Conservation (phyloP, 2,797 vertebrate species). For the Sciurus carolinensis region DNA sequence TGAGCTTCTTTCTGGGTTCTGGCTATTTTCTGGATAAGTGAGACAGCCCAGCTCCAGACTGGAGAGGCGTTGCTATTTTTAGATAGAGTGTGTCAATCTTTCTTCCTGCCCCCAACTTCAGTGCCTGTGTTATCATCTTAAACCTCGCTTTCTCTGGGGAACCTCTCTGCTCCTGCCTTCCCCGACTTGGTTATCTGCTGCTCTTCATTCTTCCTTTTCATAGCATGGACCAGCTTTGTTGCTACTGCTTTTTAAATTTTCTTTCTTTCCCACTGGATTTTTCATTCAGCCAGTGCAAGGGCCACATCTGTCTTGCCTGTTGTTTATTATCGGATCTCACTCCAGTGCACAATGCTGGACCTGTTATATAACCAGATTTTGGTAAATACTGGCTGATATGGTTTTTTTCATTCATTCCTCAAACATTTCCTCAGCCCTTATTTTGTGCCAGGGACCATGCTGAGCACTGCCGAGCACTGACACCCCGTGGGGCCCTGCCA, state of each 20-base stretch:
- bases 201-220: neutral
- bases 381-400: neutral
- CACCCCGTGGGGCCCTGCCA: accelerated
- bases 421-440: slow-evolving; percentile 10
- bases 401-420: slow-evolving; percentile 24
- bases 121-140: neutral
- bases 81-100: neutral
- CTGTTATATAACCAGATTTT: slow-evolving; percentile 22
- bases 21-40: neutral
- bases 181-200: neutral
- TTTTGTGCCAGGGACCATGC: neutral
- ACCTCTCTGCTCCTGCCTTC: neutral
- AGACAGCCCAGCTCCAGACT: neutral
- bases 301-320: neutral
- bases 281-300: neutral
- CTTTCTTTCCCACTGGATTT: slow-evolving; percentile 42
- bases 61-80: neutral
- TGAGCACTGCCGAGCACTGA: neutral
- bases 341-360: neutral
- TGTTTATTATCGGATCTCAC: neutral
- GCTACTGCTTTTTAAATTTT: neutral
- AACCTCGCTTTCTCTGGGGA: neutral
- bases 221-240: neutral
- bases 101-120: neutral
- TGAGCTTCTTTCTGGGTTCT: neutral